Base-by-base conservation (phyloP, 2,113 vertebrate genomes). In the Tretioscincus oriximinensis region DNA sequence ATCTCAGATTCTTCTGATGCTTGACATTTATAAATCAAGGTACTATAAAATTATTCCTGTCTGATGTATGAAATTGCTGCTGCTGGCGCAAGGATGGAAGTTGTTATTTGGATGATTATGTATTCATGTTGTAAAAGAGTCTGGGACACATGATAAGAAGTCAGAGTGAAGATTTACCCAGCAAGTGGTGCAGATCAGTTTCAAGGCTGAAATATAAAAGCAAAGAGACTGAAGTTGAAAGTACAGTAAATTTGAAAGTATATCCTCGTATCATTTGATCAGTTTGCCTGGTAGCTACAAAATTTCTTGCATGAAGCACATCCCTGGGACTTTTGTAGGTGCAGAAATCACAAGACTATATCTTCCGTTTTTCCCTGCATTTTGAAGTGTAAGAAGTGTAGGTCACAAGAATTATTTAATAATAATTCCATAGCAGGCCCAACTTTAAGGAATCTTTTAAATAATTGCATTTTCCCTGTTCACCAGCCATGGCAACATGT, bases 371-470 rank as follows among this genome's bases (percentile, higher is more conserved):
- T 66, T 10, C n/a, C 18, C 49, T 29, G 26, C 26, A 45, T 70
- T 70, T 77, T 31, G 26, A 16, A 4, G 58, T 16, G 26, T 60
- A 41, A 58, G 35, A 68, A 21, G 35, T 9, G 0, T 0, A 24
- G 6, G 51, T 73, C 18, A 58, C 12, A 16, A 58, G 6, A n/a
- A 1, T 71, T 22, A 10, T 74, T 54, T 26, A 26, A 58, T 60
- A 41, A 41, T 41, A 41, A 51, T 51, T 61, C 41, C 29, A 63
- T 11, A 1, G 24, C 31, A 16, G 3, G 31, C 20, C 9, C 60
- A 35, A 5, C 41, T 76, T 22, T 63, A 61, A 75, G 24, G 3
- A 61, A 41, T 75, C 20, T 3, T 75, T 26, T 35, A n/a, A 72
- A 26, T 74, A 61, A 22, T 12, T 35, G 7, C 29, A 60, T 16